Evolutionary conservation across 2,113 vertebrate species (phyloP).

Genomic region (Fulmarus glacialis): DNA sequence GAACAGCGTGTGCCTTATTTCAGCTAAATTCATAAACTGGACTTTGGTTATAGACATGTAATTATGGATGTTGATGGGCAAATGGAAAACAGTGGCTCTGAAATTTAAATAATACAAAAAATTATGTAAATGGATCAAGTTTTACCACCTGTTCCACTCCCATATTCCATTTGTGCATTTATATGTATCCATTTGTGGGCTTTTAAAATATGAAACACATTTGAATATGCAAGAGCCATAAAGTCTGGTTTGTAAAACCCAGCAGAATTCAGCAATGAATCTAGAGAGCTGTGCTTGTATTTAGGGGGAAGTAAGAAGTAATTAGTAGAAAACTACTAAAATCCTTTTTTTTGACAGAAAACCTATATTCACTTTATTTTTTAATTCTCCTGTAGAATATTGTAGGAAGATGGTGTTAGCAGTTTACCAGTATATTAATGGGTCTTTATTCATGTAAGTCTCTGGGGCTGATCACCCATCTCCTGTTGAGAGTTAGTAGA

Average conservation of each 20-base stretch:
- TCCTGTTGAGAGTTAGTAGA: background rate
- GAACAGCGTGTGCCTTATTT: background rate
- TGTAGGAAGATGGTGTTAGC: background rate
- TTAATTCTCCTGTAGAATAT: background rate
- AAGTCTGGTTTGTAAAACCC: background rate
- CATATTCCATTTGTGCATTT: background rate
- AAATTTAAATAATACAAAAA: background rate
- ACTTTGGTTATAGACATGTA: background rate
- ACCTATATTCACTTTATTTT: background rate
- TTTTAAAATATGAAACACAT: background rate
- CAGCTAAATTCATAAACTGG: background rate
- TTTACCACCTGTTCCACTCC: background rate
- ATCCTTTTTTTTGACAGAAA: rapidly evolving
- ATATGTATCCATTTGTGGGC: background rate
- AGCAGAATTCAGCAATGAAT: background rate
- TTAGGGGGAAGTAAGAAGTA: background rate
- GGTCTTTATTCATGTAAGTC: background rate
- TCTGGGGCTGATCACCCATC: background rate
- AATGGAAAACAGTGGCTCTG: background rate
- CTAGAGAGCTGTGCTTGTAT: background rate
- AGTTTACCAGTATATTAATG: background rate
- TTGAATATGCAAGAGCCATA: background rate
- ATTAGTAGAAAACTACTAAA: background rate
- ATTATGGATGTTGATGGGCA: background rate
- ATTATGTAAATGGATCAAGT: background rate